phyloP scores from a whole-genome alignment of 2,113 vertebrate genomes.

The Turnix velox region DNA sequence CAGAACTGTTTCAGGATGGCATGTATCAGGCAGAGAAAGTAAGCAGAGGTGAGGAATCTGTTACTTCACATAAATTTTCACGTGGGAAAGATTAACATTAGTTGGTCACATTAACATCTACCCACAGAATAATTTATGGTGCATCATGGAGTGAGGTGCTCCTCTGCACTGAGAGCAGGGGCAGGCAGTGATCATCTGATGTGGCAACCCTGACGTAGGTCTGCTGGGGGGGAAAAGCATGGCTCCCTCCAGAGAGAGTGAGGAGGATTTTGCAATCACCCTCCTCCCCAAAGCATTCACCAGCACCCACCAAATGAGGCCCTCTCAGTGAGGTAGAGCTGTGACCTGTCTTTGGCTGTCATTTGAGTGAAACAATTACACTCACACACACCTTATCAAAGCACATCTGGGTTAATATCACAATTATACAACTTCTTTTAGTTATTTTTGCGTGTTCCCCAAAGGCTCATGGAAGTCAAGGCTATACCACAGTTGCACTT shows the following conservation, averaged over 20 bases:
- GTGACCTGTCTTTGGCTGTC: not conserved
- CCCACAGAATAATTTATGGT: not conserved
- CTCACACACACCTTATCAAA: not conserved
- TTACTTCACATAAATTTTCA: not conserved
- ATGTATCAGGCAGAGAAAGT: not conserved
- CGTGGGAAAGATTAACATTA: not conserved
- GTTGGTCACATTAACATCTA: not conserved
- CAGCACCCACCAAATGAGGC: not conserved
- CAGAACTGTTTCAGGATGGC: not conserved
- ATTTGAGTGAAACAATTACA: not conserved
- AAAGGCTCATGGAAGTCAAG: not conserved
- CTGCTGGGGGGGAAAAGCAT: rapidly evolving
- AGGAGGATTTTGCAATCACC: not conserved
- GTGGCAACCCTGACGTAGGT: not conserved
- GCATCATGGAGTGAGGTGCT: not conserved
- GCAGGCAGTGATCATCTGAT: rapidly evolving
- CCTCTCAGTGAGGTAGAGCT: not conserved
- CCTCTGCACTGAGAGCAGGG: not conserved
- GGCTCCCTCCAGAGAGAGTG: not conserved
- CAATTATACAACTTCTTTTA: not conserved
- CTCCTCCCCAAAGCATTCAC: rapidly evolving
- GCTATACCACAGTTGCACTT: not conserved
- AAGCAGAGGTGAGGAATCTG: not conserved
- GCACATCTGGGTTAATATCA: not conserved
- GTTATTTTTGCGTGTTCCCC: not conserved